phyloP scores from a whole-genome alignment of 2,888 invertebrate species.

The Idaea biselata region DNA sequence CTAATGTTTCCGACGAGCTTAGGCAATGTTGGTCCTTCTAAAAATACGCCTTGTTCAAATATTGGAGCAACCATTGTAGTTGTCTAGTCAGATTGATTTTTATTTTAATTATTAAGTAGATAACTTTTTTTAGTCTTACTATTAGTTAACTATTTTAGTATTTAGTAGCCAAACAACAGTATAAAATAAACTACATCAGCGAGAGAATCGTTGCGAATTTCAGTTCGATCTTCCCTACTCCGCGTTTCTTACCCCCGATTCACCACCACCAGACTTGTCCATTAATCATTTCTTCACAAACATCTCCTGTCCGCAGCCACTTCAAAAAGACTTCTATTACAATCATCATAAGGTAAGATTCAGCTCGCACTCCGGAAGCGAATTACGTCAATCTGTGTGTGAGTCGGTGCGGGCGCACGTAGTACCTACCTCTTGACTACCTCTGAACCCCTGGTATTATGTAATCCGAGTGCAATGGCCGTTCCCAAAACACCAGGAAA shows the following conservation, averaged over 20 bases:
- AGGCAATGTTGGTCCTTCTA: conserved; percentile 36
- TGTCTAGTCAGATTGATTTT: neutral
- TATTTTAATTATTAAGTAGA: conserved; percentile 10
- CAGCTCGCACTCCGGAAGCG: conserved; percentile 32
- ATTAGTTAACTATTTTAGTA: neutral
- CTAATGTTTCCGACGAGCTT: conserved; percentile 39
- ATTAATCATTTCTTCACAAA: conserved; percentile 67
- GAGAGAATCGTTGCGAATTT: conserved; percentile 57
- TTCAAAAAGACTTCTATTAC: conserved; percentile 52
- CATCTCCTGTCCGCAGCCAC: conserved; percentile 42
- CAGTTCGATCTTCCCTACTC: conserved; percentile 69
- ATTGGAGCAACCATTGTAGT: neutral
- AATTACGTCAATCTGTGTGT: conserved; percentile 40
- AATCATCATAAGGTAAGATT: conserved; percentile 48
- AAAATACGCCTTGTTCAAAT: conserved; percentile 13
- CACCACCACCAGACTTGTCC: conserved; percentile 56
- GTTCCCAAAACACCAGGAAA: conserved; percentile 58
- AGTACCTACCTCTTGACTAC: conserved; percentile 59
- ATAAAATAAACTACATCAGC: conserved; percentile 54
- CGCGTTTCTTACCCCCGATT: conserved; percentile 35
- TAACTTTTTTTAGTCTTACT: too few relatives aligned
- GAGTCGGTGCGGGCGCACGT: conserved; percentile 15
- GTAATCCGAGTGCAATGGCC: conserved; percentile 78
- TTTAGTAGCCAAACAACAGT: conserved; percentile 46
- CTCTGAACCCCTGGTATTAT: conserved; percentile 75